Percentiles rank a stretch among this genome's conserved stretches.
These are phyloP conservation scores for Patella caerulea DNA, from an alignment of 2,888 invertebrate species.

Conservation along the genomic window DNA sequence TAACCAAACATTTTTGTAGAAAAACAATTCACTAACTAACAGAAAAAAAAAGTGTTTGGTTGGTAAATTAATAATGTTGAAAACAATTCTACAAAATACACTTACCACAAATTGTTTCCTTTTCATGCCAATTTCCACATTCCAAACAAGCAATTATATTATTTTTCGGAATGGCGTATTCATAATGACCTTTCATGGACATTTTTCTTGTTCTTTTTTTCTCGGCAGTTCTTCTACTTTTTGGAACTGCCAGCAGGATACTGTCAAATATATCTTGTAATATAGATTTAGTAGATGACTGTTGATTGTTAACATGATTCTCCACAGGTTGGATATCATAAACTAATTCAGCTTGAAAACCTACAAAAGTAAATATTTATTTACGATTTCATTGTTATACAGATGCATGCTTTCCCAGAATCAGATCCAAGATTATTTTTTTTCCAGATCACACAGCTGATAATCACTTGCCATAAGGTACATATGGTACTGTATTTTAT, in stretches of 20 bases:
- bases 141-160: slow-evolving; percentile 83
- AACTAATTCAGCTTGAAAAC: slow-evolving; percentile 16
- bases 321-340: slow-evolving; percentile 6
- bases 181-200: slow-evolving; percentile 81
- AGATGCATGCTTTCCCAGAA: no score
- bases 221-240: slow-evolving; percentile 83
- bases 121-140: slow-evolving; percentile 89
- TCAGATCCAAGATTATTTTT: no score
- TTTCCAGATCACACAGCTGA: no score
- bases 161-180: slow-evolving; percentile 81
- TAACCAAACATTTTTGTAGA: no score
- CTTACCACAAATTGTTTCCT: slow-evolving; percentile 84
- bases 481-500: no score
- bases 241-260: slow-evolving; percentile 84
- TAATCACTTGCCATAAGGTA: no score
- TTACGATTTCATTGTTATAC: no score
- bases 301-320: neutral
- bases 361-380: neutral
- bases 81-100: neutral
- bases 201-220: slow-evolving; percentile 81
- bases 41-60: no score
- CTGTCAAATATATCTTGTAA: slow-evolving; percentile 71
- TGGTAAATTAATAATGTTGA: no score
- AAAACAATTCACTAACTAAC: no score
- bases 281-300: slow-evolving; percentile 13